A percentile compares a stretch with the other conserved stretches of the same genome.
These are phyloP conservation scores for Pharmacophagus antenor DNA, from an alignment of 2,888 invertebrate species.

Conservation along the genomic window DNA sequence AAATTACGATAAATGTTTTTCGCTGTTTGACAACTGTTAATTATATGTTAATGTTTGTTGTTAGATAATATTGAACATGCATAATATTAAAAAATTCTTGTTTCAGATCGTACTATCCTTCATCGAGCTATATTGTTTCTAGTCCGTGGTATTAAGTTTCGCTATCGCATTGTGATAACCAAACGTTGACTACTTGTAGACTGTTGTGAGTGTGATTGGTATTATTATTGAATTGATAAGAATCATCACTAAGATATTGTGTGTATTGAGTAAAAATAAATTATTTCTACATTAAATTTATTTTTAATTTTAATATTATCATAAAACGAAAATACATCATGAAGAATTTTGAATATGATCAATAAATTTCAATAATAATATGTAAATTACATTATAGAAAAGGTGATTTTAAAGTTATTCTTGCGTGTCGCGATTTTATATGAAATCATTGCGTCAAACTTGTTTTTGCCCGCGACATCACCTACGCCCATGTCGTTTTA, in stretches of 20 bases:
- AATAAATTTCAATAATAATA: neutral
- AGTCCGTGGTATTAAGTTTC: slow-evolving; percentile 19
- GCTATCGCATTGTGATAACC: neutral
- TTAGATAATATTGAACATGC: neutral
- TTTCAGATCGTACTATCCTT: slow-evolving; percentile 31
- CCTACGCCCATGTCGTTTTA: neutral
- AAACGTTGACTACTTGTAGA: slow-evolving; percentile 21
- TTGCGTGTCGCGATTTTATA: neutral
- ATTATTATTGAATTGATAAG: neutral
- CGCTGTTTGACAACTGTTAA: no score
- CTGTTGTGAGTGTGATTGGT: slow-evolving; percentile 9
- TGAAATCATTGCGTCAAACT: neutral
- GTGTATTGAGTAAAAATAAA: neutral
- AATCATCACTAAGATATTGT: neutral
- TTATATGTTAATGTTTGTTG: neutral
- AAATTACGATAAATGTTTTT: no score
- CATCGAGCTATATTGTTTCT: slow-evolving; percentile 16
- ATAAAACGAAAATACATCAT: neutral
- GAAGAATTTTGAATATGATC: neutral
- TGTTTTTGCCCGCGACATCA: neutral
- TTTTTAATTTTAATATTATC: neutral
- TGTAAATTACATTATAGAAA: neutral
- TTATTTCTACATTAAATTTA: neutral
- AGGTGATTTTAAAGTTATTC: neutral
- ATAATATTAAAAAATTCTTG: neutral